Conservation (phyloP, 2,113 vertebrate genomes). For the Eurypyga helias region DNA sequence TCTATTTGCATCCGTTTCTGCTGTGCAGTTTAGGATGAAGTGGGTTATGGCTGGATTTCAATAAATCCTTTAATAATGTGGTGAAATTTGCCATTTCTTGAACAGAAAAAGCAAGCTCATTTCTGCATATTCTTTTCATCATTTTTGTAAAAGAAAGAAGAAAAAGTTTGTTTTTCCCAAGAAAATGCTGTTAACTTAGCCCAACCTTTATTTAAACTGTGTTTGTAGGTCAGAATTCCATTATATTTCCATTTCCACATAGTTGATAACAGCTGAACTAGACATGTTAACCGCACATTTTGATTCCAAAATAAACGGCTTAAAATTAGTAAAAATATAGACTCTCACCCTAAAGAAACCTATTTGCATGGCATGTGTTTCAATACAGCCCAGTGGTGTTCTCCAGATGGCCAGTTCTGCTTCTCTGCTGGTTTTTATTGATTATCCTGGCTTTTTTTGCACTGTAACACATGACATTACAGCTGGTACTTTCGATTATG, state of each 20-base stretch:
- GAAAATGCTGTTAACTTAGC: background rate
- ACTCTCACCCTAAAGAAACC: background rate
- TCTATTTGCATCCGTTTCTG: background rate
- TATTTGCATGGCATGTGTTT: background rate
- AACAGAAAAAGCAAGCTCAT: background rate
- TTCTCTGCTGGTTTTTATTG: background rate
- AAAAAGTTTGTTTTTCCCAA: background rate
- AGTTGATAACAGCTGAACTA: background rate
- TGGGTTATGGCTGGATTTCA: background rate
- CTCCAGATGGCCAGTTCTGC: background rate
- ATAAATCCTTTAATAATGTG: background rate
- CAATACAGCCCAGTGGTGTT: background rate
- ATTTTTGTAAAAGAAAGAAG: background rate
- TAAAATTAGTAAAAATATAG: background rate
- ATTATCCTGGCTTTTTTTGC: background rate
- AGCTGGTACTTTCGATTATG: background rate
- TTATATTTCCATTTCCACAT: background rate
- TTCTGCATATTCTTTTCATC: background rate
- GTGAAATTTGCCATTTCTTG: background rate
- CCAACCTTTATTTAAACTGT: background rate
- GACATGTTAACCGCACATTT: background rate
- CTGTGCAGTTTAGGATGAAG: background rate
- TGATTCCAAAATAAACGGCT: background rate
- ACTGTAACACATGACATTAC: background rate
- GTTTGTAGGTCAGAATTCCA: background rate